These are phyloP conservation scores for Salvator merianae DNA, from an alignment of 2,113 vertebrate species.

Conservation along the genomic window DNA sequence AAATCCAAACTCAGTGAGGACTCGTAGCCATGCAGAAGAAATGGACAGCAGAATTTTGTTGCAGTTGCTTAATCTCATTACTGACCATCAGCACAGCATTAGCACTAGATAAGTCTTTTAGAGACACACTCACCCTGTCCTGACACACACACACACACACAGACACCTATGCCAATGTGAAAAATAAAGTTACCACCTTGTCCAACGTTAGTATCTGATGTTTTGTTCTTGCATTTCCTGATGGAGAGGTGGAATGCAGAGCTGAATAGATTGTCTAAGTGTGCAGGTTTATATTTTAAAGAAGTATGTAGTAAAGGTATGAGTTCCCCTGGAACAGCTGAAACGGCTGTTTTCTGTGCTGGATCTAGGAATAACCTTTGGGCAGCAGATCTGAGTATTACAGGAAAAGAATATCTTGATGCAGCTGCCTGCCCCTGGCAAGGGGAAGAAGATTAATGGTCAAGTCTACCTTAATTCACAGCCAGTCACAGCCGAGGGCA, in stretches of 20 bases:
- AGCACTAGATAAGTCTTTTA: background rate
- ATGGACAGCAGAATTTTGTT: background rate
- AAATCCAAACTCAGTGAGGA: background rate
- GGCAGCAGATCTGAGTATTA: background rate
- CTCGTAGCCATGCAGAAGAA: too few relatives aligned
- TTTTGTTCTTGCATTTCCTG: background rate
- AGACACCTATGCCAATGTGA: background rate
- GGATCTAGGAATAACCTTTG: background rate
- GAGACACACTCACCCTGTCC: too few relatives aligned
- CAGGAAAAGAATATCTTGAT: rapidly evolving
- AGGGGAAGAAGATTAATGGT: background rate
- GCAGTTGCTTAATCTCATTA: background rate
- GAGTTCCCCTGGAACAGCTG: background rate
- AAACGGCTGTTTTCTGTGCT: background rate
- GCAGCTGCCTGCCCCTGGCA: background rate
- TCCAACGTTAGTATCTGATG: background rate
- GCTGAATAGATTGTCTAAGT: background rate
- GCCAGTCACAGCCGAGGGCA: background rate
- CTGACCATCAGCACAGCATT: too few relatives aligned
- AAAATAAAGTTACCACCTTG: background rate
- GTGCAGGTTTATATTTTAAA: background rate
- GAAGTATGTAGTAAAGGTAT: background rate
- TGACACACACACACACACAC: too few relatives aligned
- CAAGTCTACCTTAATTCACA: background rate
- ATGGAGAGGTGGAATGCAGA: background rate